A percentile compares a stretch with the other conserved stretches of the same genome.
Conservation (phyloP, 1,140 invertebrate genomes). For the Diorhabda elongata region DNA sequence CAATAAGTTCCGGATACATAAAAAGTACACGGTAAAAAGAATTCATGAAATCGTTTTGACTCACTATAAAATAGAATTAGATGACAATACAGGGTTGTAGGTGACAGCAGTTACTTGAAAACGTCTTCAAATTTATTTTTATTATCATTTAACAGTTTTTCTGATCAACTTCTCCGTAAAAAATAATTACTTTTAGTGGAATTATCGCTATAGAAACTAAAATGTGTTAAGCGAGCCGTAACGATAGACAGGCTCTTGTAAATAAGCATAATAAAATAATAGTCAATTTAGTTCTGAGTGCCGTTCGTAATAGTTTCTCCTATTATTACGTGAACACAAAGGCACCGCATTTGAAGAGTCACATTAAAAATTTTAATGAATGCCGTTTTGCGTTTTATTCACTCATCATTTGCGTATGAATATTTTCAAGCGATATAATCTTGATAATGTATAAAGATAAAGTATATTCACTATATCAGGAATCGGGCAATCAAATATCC, state of each 20-base stretch:
- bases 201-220: neutral
- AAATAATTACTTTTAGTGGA: neutral
- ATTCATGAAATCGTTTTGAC: too few relatives aligned
- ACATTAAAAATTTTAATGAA: neutral
- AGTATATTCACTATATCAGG: too few relatives aligned
- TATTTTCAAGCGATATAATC: too few relatives aligned
- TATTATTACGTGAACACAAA: neutral
- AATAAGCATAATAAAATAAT: conserved; percentile 1
- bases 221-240: neutral
- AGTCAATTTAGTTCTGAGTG: neutral
- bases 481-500: too few relatives aligned
- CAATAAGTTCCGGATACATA: too few relatives aligned
- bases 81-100: neutral
- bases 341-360: neutral
- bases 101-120: neutral
- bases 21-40: too few relatives aligned
- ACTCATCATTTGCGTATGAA: too few relatives aligned
- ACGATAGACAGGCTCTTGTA: neutral
- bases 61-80: neutral
- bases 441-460: too few relatives aligned
- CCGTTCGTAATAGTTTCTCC: neutral
- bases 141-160: neutral
- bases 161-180: neutral
- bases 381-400: too few relatives aligned
- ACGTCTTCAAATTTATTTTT: neutral